These are phyloP conservation scores for Labeo catla DNA, from an alignment of 2,113 vertebrate genomes.

Conservation along the genomic window DNA sequence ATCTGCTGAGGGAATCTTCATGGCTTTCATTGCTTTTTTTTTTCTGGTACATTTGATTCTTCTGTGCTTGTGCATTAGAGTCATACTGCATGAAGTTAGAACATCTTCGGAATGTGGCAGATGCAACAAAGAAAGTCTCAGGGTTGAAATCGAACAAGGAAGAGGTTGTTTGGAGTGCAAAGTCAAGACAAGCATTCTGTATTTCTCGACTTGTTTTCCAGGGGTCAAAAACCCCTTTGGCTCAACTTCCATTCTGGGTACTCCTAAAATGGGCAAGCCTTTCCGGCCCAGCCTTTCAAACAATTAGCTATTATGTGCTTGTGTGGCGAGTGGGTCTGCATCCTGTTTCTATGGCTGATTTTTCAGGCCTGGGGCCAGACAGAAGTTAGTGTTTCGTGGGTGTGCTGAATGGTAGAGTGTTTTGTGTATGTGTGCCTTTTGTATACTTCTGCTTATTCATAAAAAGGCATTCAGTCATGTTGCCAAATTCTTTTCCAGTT, in stretches of 20 bases:
- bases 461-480: conserved; percentile 25
- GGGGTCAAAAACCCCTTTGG: conserved; percentile 65
- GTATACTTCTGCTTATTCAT: conserved; percentile 65
- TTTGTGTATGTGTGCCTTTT: conserved; percentile 58
- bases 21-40: background rate
- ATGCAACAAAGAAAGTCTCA: conserved; percentile 45
- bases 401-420: conserved; percentile 71
- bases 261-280: conserved; percentile 77
- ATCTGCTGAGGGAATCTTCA: conserved; percentile 43
- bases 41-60: conserved; percentile 2
- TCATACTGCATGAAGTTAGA: background rate
- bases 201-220: conserved; percentile 62
- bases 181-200: conserved; percentile 63
- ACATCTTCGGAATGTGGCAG: conserved; percentile 20
- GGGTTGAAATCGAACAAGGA: conserved; percentile 58
- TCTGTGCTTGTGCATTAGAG: background rate
- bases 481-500: conserved; percentile 35
- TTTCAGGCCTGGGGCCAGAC: conserved; percentile 75
- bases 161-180: conserved; percentile 63
- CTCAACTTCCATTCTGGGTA: conserved; percentile 65
- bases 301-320: conserved; percentile 75
- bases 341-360: conserved; percentile 76
- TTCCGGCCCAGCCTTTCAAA: conserved; percentile 69
- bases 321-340: conserved; percentile 71
- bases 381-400: conserved; percentile 78